Conservation (phyloP, 2,797 vertebrate genomes). For the Epinephelus malabaricus region DNA sequence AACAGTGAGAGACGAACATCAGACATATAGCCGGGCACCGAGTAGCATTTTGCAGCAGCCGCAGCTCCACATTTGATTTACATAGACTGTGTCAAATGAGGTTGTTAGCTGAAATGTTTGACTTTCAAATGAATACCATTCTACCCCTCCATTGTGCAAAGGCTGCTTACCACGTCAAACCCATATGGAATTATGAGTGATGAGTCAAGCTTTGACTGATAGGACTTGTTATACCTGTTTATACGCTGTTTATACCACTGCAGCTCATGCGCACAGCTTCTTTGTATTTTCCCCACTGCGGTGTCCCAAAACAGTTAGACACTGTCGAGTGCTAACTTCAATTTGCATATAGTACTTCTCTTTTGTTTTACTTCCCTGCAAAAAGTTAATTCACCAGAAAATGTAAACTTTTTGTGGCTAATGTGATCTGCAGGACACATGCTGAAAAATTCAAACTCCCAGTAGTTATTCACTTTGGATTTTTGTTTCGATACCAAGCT, state of each 20-base stretch:
- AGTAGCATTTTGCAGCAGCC: constrained; percentile 15
- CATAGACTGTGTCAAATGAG: constrained; percentile 54
- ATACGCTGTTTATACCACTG: constrained; percentile 63
- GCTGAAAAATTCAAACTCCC: constrained; percentile 14
- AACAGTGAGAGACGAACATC: constrained; percentile 12
- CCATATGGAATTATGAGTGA: constrained; percentile 68
- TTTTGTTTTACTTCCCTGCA: constrained; percentile 7
- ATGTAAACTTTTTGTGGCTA: constrained; percentile 1
- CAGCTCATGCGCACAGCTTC: constrained; percentile 40
- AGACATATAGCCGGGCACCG: constrained; percentile 13
- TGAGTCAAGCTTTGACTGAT: constrained; percentile 70
- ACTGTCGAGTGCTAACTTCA: constrained; percentile 12
- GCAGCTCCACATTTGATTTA: constrained; percentile 48
- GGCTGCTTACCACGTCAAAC: constrained; percentile 41
- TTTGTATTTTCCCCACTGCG: constrained; percentile 53
- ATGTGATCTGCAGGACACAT: constrained; percentile 28
- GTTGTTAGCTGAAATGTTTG: constrained; percentile 75
- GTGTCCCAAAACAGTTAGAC: constrained; percentile 47
- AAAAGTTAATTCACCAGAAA: constrained; percentile 17
- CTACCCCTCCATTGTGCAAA: constrained; percentile 55
- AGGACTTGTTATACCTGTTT: constrained; percentile 75
- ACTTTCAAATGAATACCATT: constrained; percentile 65
- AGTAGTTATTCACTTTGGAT: constrained; percentile 40
- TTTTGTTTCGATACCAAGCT: constrained; percentile 33
- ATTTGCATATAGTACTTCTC: constrained; percentile 36